Evolutionary conservation across 2,113 vertebrate species (phyloP), one percentile per base, ranked within the genome.

Genomic region (Ophiodon elongatus): DNA sequence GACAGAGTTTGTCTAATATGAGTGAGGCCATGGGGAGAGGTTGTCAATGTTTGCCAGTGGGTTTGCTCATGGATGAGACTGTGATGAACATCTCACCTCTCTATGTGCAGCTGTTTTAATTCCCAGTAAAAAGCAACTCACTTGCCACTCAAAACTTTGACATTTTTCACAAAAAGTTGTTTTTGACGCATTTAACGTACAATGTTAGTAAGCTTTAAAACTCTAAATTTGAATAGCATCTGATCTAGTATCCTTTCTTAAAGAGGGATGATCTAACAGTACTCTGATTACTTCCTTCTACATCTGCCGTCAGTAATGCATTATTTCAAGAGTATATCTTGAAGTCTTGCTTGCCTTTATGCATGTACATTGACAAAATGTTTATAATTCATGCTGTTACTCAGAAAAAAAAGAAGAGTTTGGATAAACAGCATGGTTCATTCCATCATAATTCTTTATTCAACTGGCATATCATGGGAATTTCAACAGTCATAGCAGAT

Each of bases 401-500:
- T 92, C 69, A 69, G 62, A 59, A 80, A 85, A 80, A 85, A 89
- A 66, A 76, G 86, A 77, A 80, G 73, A 84, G 80, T 96, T 96
- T 95, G 85, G 86, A 92, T 92, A 92, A 88, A 94, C 89, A 85
- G 63, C 76, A 86, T 5, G 89, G 92, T 94, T 96, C 90, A 79
- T 94, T 94, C 94, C 56, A 25, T 68, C 87, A 85, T 87, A 80
- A 95, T 96, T 96, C 95, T 93, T 94, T 93, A 97, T 97, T 97
- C 96, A 92, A 84, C 84, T 88, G 93, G 95, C 95, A 86, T 96
- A 95, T 95, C 94, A 87, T 80, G 89, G 95, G 96, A 97, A 96
- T 98, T 98, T 98, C 96, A 97, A 97, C 97, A 98, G 97, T 98
- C 96, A 95, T 96, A 96, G 95, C 94, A 96, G 96, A 98, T 98